These are phyloP conservation scores for Vultur gryphus DNA, from an alignment of 2,797 vertebrate genomes.

Conservation along the genomic window DNA sequence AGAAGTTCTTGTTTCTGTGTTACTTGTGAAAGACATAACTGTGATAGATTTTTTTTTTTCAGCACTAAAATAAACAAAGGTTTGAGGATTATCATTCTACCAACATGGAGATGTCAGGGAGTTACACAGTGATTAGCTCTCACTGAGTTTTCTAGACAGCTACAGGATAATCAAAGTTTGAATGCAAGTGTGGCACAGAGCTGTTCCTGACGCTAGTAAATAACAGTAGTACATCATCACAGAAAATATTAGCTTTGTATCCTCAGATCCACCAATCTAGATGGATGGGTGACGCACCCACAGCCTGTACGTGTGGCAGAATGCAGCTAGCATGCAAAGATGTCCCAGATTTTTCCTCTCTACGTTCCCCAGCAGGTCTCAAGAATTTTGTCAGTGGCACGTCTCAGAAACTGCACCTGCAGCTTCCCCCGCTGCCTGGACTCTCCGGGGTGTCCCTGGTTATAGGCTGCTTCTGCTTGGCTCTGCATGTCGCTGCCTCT, in stretches of 20 bases:
- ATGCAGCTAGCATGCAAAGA: background rate
- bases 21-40: background rate
- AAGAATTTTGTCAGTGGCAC: background rate
- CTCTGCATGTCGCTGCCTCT: slow-evolving; percentile 6
- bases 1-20: slow-evolving; percentile 5
- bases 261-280: slow-evolving; percentile 57
- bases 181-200: background rate
- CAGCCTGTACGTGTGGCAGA: background rate
- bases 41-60: background rate
- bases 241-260: slow-evolving; percentile 22
- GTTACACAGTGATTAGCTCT: background rate
- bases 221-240: background rate
- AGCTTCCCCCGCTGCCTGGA: background rate
- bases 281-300: background rate
- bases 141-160: background rate
- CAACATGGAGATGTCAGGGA: background rate
- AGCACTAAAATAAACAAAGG: background rate
- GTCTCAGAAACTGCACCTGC: background rate
- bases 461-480: slow-evolving; percentile 20
- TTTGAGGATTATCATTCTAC: background rate
- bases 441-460: background rate
- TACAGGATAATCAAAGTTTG: background rate
- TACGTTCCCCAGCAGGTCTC: background rate
- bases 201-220: background rate
- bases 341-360: background rate